Conservation (phyloP, 2,888 invertebrate genomes). For the Ophioninae sp. region DNA sequence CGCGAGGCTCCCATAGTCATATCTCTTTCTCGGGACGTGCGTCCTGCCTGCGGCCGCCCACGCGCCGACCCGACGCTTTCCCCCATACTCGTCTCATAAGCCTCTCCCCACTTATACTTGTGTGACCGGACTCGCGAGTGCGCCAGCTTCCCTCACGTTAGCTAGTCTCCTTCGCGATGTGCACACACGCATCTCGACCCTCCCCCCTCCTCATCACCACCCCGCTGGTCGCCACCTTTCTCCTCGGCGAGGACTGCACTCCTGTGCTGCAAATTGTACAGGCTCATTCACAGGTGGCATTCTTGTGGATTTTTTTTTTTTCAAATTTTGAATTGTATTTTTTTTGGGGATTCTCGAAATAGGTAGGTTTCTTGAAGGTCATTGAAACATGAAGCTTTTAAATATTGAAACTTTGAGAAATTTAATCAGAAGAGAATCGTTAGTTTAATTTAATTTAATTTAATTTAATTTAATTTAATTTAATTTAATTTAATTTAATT, state of each 20-base stretch:
- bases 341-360: neutral
- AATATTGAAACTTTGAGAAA: neutral
- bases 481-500: too few relatives aligned
- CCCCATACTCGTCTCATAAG: constrained; percentile 72
- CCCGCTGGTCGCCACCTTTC: neutral
- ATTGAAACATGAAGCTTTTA: neutral
- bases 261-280: constrained; percentile 33
- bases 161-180: constrained; percentile 1
- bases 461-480: too few relatives aligned
- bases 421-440: too few relatives aligned
- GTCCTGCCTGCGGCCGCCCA: constrained; percentile 81
- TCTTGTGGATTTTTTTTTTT: neutral
- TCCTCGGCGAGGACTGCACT: neutral
- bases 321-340: neutral
- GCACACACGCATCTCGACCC: neutral
- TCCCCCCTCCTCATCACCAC: neutral
- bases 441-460: too few relatives aligned
- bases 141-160: constrained; percentile 24
- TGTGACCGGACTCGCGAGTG: constrained; percentile 65
- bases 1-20: constrained; percentile 62
- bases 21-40: constrained; percentile 76
- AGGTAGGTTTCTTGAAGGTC: neutral
- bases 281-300: constrained; percentile 27
- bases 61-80: constrained; percentile 80
- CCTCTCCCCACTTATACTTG: constrained; percentile 51